Percentiles rank a stretch among this genome's conserved stretches.
phyloP scores from a whole-genome alignment of 1,140 invertebrate genomes.

The Bombus pyrosoma region DNA sequence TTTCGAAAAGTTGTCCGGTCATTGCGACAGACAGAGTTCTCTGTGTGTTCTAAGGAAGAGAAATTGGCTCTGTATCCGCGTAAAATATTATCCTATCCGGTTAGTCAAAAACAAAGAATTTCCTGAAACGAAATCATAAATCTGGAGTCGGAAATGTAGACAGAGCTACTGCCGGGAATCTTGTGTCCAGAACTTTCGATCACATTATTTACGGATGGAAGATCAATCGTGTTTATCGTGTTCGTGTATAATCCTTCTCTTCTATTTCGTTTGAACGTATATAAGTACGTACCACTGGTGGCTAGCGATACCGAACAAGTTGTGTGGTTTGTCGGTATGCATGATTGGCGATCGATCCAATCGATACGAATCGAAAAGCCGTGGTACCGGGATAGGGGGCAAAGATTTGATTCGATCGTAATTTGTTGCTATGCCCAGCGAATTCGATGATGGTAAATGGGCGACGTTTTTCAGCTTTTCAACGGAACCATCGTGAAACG shows the following conservation, averaged over 20 bases:
- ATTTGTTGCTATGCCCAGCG: not conserved
- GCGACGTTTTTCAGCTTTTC: not conserved
- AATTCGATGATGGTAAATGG: not conserved
- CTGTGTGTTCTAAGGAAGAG: not conserved
- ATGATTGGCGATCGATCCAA: not conserved
- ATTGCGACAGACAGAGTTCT: too few relatives aligned
- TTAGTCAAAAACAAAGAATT: not conserved
- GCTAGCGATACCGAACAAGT: not conserved
- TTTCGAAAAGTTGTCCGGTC: not conserved
- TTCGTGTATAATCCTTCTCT: not conserved
- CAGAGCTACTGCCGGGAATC: not conserved
- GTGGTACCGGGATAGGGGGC: too few relatives aligned
- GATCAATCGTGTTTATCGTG: not conserved
- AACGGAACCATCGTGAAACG: not conserved
- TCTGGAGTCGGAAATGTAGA: constrained; percentile 4
- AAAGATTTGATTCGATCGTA: constrained; percentile 19
- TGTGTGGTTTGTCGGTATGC: not conserved
- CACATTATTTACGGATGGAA: constrained; percentile 5
- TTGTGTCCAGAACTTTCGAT: constrained; percentile 16
- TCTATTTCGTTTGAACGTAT: not conserved
- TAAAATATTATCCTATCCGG: constrained; percentile 52
- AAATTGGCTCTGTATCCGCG: not conserved
- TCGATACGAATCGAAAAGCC: not conserved
- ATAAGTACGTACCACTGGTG: too few relatives aligned
- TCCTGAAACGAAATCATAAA: constrained; percentile 38